phyloP scores from a whole-genome alignment of 2,888 invertebrate species.

The Heliconius ethilla region DNA sequence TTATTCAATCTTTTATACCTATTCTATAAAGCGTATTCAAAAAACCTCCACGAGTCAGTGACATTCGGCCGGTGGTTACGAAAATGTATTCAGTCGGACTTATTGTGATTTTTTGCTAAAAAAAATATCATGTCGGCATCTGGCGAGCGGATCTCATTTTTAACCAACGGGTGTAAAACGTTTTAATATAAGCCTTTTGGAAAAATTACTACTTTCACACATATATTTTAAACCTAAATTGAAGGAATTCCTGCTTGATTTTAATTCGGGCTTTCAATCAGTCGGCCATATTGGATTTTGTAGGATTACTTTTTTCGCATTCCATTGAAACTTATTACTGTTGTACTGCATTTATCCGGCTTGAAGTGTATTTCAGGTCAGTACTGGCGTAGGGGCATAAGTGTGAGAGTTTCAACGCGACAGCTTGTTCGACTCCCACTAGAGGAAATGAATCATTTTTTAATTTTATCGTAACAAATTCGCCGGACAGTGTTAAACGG shows the following conservation, averaged over 20 bases:
- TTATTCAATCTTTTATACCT: constrained; percentile 1
- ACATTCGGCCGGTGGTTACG: constrained; percentile 37
- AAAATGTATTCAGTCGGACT: constrained; percentile 42
- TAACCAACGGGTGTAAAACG: constrained; percentile 48
- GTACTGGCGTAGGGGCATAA: no score
- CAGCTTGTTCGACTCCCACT: background rate
- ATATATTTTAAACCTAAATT: constrained; percentile 25
- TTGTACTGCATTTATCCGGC: background rate
- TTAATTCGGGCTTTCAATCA: constrained; percentile 19
- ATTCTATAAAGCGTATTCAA: constrained; percentile 6
- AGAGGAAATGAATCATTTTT: no score
- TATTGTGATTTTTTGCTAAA: constrained; percentile 41
- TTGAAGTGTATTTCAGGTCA: background rate
- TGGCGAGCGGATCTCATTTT: constrained; percentile 58
- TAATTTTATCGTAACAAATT: no score
- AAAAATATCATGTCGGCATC: constrained; percentile 40
- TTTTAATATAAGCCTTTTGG: constrained; percentile 29
- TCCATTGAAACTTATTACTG: constrained; percentile 10
- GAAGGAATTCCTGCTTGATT: background rate
- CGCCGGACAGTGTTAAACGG: background rate
- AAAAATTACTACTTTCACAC: constrained; percentile 26
- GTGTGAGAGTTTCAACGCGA: no score
- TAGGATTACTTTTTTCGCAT: constrained; percentile 5
- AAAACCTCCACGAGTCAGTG: constrained; percentile 30
- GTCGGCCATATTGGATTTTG: constrained; percentile 11